Conservation (phyloP, 2,888 invertebrate genomes). For the Xylophagus ater region DNA sequence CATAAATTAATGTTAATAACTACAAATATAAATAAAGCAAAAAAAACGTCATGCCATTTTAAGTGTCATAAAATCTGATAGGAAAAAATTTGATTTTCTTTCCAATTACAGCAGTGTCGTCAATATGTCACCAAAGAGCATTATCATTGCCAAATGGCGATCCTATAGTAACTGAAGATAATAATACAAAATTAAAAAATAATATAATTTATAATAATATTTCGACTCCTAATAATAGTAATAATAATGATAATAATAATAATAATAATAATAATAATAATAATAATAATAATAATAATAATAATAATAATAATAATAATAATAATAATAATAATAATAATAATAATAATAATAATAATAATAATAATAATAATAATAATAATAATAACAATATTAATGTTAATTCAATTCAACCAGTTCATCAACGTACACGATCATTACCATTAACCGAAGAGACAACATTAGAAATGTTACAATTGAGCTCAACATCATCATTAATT, state of each 20-base stretch:
- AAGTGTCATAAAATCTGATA: too few relatives aligned
- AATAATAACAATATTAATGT: neutral
- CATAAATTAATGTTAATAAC: too few relatives aligned
- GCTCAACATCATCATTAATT: conserved; percentile 9
- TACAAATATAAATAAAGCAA: too few relatives aligned
- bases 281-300: conserved; percentile 2
- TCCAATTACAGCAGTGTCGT: conserved; percentile 12
- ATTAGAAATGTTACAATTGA: conserved; percentile 11
- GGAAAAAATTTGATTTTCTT: too few relatives aligned
- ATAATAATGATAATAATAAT: conserved; percentile 1
- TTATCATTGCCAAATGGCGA: conserved; percentile 20
- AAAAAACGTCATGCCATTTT: too few relatives aligned
- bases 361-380: neutral
- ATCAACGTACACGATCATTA: conserved; percentile 60
- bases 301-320: conserved; percentile 2
- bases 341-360: too few relatives aligned
- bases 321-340: conserved; percentile 3
- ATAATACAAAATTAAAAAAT: conserved; percentile 6
- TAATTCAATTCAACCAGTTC: conserved; percentile 38
- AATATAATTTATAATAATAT: neutral
- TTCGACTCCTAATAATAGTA: conserved; percentile 3
- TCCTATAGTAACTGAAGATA: conserved; percentile 4
- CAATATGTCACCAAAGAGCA: conserved; percentile 20
- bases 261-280: neutral
- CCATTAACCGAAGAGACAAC: conserved; percentile 50